phyloP scores from a whole-genome alignment of 2,888 invertebrate species.

The Abscondita cerata region DNA sequence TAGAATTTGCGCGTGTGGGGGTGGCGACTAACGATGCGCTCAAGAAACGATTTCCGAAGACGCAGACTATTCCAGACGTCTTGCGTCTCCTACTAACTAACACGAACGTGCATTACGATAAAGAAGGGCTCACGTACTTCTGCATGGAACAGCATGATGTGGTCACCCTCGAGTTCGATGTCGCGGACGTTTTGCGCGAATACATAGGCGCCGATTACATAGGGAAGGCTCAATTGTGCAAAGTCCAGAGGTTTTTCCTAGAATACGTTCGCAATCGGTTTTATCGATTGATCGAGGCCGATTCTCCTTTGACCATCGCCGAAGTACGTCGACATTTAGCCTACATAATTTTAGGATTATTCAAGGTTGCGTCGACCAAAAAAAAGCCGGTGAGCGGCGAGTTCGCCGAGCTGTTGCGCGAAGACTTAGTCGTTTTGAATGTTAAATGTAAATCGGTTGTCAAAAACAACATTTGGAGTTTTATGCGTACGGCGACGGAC shows the following conservation, averaged over 20 bases:
- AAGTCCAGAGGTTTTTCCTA: conserved; percentile 15
- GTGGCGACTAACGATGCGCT: background rate
- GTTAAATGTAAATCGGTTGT: conserved; percentile 13
- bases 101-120: conserved; percentile 6
- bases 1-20: conserved; percentile 13
- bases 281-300: conserved; percentile 6
- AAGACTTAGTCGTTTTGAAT: conserved; percentile 14
- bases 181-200: conserved; percentile 10
- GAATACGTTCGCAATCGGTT: conserved; percentile 15
- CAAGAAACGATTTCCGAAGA: background rate
- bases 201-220: conserved; percentile 13
- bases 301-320: conserved; percentile 4
- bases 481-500: conserved; percentile 8
- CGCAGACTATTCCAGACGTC: background rate
- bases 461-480: conserved; percentile 15
- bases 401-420: conserved; percentile 4
- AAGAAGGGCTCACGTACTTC: conserved; percentile 8
- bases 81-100: conserved; percentile 16
- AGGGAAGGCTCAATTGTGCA: conserved; percentile 11
- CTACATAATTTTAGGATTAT: conserved; percentile 15
- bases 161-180: background rate
- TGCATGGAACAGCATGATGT: conserved; percentile 25
- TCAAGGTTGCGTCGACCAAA: conserved; percentile 5
- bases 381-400: background rate
- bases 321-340: conserved; percentile 14